These are phyloP conservation scores for Hydrocynus forskahlii DNA, from an alignment of 2,797 vertebrate species.

Conservation along the genomic window DNA sequence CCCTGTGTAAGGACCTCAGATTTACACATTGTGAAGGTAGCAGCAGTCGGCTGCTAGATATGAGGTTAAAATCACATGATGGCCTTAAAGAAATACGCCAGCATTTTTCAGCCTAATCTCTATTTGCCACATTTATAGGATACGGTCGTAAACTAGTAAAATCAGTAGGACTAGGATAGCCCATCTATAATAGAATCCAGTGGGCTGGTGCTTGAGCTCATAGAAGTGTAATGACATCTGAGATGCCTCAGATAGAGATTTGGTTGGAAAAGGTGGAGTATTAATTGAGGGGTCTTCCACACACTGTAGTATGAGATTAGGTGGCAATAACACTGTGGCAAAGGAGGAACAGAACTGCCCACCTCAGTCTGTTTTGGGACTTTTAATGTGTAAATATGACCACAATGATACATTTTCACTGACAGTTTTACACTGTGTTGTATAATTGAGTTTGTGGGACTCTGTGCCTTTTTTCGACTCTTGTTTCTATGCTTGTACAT, in stretches of 20 bases:
- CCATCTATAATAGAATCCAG: not conserved
- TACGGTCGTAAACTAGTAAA: not conserved
- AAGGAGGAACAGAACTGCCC: constrained; percentile 6
- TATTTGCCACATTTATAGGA: not conserved
- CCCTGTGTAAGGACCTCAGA: not conserved
- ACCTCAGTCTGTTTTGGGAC: not conserved
- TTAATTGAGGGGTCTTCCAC: not conserved
- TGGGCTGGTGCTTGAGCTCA: not conserved
- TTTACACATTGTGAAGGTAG: not conserved
- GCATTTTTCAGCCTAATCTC: not conserved
- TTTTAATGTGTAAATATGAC: constrained; percentile 26
- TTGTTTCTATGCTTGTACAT: constrained; percentile 40
- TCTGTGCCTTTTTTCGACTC: not conserved
- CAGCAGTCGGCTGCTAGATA: not conserved
- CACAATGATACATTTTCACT: constrained; percentile 1
- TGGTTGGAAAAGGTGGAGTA: not conserved
- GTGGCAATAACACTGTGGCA: not conserved
- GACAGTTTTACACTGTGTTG: not conserved
- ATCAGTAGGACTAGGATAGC: not conserved
- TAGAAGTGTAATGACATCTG: not conserved
- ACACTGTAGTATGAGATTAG: not conserved
- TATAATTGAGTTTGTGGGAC: not conserved
- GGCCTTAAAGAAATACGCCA: not conserved
- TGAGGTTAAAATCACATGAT: constrained; percentile 1
- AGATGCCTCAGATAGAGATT: not conserved